Evolutionary conservation across 37 sponge, comb jelly and placozoan genomes (phyloP).

Genomic region (Theonella swinhoei): DNA sequence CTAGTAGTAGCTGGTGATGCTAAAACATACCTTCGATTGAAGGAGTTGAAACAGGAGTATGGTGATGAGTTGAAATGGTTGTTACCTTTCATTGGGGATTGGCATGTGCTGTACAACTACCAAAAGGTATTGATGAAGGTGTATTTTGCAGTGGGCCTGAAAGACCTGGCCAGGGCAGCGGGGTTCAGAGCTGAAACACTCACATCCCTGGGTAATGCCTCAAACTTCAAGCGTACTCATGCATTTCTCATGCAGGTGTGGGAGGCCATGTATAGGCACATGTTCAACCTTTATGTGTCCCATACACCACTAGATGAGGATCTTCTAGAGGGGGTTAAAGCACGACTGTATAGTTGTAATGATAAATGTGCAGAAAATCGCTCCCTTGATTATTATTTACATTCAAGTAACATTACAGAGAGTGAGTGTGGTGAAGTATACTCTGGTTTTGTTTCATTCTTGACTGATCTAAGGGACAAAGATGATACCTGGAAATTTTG

Average conservation of each 20-base stretch:
- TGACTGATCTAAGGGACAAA: no score
- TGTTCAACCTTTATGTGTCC: no score
- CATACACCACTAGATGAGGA: no score
- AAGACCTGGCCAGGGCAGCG: neutral
- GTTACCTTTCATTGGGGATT: no score
- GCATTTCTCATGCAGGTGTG: neutral
- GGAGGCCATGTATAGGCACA: no score
- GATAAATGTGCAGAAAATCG: neutral
- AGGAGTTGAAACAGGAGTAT: neutral
- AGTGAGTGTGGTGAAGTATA: no score
- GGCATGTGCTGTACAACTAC: no score
- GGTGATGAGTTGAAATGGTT: no score
- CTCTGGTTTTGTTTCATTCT: no score
- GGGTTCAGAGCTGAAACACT: no score
- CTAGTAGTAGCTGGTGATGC: conserved; percentile 5
- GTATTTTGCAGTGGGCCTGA: neutral
- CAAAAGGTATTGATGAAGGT: no score
- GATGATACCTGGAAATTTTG: no score
- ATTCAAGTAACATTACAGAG: neutral
- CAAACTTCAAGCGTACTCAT: neutral
- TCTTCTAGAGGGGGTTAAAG: neutral
- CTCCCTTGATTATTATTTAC: neutral
- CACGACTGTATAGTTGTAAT: neutral
- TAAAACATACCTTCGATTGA: conserved; percentile 1
- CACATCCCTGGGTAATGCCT: neutral